Conservation (phyloP, 2,797 vertebrate species). For the Odontamblyopus rebecca region DNA sequence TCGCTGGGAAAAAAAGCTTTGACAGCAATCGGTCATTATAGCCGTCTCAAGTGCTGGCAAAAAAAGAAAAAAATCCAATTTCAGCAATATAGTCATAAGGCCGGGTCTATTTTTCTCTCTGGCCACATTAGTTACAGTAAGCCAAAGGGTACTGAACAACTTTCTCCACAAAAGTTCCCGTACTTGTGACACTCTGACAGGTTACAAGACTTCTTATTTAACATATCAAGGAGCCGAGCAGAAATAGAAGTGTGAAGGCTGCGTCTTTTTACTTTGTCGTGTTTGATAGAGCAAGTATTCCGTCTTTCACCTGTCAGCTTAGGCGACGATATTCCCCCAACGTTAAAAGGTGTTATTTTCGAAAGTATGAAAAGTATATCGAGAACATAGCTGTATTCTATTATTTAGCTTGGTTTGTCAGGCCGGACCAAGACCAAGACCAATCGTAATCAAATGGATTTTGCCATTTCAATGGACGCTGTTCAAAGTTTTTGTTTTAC, state of each 20-base stretch:
- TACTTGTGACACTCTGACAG: conserved; percentile 1
- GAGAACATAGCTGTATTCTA: conserved; percentile 13
- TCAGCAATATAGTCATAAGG: conserved; percentile 11
- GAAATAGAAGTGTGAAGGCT: background rate
- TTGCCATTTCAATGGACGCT: no score
- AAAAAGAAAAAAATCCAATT: conserved; percentile 8
- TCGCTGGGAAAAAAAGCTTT: conserved; percentile 7
- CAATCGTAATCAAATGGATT: no score
- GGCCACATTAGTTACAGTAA: conserved; percentile 10
- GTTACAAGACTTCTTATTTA: conserved; percentile 9
- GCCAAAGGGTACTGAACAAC: conserved; percentile 10
- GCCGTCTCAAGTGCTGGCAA: background rate
- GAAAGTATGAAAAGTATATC: conserved; percentile 9
- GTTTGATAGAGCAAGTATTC: conserved; percentile 14
- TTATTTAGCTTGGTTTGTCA: conserved; percentile 27
- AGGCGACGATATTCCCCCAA: background rate
- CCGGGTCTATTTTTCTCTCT: conserved; percentile 8
- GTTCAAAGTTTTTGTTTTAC: no score
- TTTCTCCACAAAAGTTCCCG: background rate
- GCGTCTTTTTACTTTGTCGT: conserved; percentile 13
- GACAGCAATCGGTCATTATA: conserved; percentile 16
- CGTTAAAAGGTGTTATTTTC: conserved; percentile 25
- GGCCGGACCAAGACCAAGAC: no score
- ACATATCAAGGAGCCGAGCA: background rate
- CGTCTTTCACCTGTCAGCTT: conserved; percentile 21